Percentiles rank a stretch among this genome's conserved stretches.
Evolutionary conservation across 2,888 invertebrate species (phyloP).

Genomic region (Drosophila koepferae): DNA sequence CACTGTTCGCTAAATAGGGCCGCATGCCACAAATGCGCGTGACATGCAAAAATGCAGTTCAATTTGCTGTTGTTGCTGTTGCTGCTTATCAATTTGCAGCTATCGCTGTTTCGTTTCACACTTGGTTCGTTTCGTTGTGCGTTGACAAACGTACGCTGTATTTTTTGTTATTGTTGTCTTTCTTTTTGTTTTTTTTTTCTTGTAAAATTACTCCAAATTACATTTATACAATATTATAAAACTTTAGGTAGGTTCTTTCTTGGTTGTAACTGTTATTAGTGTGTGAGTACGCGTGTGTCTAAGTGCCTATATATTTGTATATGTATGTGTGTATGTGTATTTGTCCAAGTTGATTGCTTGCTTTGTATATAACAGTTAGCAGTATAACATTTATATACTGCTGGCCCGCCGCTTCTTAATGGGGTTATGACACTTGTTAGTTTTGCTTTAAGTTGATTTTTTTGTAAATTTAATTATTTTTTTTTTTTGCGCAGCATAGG

Average conservation of each 20-base stretch:
- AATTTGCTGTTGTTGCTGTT: constrained; percentile 8
- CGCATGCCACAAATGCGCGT: constrained; percentile 33
- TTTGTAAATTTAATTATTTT: background rate
- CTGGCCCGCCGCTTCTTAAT: constrained; percentile 1
- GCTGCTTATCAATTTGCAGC: constrained; percentile 7
- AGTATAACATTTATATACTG: constrained; percentile 35
- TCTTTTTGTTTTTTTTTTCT: constrained; percentile 29
- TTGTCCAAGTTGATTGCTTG: constrained; percentile 51
- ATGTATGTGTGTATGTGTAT: constrained; percentile 16
- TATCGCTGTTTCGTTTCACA: constrained; percentile 13
- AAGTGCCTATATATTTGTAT: no score
- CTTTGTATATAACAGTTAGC: constrained; percentile 24
- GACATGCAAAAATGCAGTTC: constrained; percentile 37
- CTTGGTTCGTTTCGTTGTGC: constrained; percentile 47
- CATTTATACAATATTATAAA: constrained; percentile 57
- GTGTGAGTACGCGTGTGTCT: background rate
- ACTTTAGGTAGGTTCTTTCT: constrained; percentile 73
- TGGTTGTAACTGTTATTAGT: constrained; percentile 37
- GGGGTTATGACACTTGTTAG: constrained; percentile 49
- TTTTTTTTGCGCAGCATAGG: constrained; percentile 4
- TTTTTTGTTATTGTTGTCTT: constrained; percentile 1
- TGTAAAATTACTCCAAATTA: constrained; percentile 71
- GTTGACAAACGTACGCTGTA: constrained; percentile 34
- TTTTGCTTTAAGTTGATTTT: constrained; percentile 7
- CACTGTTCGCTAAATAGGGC: constrained; percentile 36